phyloP scores from a whole-genome alignment of 1,140 invertebrate genomes.

The Leptinotarsa lineolata region DNA sequence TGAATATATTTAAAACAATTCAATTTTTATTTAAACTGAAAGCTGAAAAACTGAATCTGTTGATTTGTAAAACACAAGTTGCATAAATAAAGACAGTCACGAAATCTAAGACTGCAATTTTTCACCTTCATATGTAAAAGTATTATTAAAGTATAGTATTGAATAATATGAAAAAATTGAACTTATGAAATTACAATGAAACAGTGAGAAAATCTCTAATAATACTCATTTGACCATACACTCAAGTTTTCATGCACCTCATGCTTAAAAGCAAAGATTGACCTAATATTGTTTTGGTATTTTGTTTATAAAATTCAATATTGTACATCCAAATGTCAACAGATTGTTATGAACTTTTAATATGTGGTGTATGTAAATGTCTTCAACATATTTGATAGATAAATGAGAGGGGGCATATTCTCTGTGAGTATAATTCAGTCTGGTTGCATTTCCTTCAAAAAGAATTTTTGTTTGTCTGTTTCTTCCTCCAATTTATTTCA shows the following conservation, averaged over 20 bases:
- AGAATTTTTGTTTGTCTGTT: no score
- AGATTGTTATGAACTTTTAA: no score
- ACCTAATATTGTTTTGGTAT: constrained; percentile 32
- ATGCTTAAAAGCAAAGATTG: constrained; percentile 42
- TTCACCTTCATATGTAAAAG: constrained; percentile 35
- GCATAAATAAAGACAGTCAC: not conserved
- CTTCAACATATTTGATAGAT: no score
- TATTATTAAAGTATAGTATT: constrained; percentile 21
- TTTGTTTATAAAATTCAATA: not conserved
- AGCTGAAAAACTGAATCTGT: no score
- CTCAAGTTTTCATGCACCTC: constrained; percentile 42
- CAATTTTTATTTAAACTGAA: no score
- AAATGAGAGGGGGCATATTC: no score
- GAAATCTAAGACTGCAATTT: constrained; percentile 24
- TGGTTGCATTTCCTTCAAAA: no score
- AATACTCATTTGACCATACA: constrained; percentile 29
- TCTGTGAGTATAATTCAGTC: no score
- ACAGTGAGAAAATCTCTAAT: not conserved
- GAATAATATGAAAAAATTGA: not conserved
- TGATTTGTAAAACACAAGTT: constrained; percentile 10
- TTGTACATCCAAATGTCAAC: no score
- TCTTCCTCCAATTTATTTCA: no score
- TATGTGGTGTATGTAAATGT: no score
- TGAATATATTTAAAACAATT: no score
- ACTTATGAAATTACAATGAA: not conserved